Evolutionary conservation across 2,113 vertebrate genomes (phyloP).

Genomic region (Cochlearius cochlearius): DNA sequence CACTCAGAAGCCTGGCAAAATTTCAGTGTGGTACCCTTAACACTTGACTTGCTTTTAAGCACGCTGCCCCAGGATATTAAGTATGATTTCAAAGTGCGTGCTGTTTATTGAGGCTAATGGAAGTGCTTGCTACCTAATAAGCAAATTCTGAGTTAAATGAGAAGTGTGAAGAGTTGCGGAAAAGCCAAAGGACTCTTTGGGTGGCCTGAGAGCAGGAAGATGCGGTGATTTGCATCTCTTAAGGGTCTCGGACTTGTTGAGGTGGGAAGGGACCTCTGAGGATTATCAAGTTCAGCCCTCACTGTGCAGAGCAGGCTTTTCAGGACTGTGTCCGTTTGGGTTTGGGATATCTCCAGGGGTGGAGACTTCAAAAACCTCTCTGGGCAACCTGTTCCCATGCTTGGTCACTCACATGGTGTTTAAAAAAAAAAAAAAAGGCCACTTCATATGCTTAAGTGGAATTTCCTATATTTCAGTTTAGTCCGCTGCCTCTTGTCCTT

Average conservation of each 20-base stretch:
- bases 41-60: background rate
- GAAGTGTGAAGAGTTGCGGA: background rate
- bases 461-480: background rate
- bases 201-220: background rate
- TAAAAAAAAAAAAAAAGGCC: background rate
- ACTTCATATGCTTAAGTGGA: background rate
- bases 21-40: background rate
- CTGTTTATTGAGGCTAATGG: background rate
- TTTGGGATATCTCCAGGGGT: background rate
- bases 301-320: background rate
- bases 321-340: rapidly evolving
- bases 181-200: background rate
- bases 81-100: background rate
- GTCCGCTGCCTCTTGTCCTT: background rate
- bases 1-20: background rate
- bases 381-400: background rate
- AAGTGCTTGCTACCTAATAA: background rate
- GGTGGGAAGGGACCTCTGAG: background rate
- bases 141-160: background rate
- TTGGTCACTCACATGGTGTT: background rate
- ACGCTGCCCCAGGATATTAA: background rate
- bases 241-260: background rate
- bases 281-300: background rate
- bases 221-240: background rate
- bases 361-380: background rate